Evolutionary conservation across 2,797 vertebrate genomes (phyloP).

Genomic region (Onychomys arenicola): DNA sequence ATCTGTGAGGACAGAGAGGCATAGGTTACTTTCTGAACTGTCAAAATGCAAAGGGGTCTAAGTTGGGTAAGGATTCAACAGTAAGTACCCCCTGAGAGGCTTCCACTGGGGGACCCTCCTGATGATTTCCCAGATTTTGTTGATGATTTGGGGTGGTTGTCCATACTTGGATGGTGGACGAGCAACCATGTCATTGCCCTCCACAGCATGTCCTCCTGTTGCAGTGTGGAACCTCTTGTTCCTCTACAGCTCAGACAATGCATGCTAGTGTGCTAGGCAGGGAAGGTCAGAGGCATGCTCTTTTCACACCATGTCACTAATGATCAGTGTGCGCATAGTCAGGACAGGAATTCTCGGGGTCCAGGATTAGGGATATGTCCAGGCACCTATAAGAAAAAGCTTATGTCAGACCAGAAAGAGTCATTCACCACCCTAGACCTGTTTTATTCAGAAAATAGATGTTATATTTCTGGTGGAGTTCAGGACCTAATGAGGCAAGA

Average conservation of each 20-base stretch:
- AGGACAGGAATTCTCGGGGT: not conserved
- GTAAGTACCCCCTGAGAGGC: not conserved
- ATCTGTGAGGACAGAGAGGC: not conserved
- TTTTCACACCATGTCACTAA: too few species aligned
- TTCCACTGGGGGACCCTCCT: fast-evolving
- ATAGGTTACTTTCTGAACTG: not conserved
- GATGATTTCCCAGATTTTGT: not conserved
- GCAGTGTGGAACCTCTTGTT: too few species aligned
- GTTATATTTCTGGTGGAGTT: too few species aligned
- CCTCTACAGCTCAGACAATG: not conserved
- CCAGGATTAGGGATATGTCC: too few species aligned
- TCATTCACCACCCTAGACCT: too few species aligned
- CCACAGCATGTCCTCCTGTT: not conserved
- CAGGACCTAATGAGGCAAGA: too few species aligned
- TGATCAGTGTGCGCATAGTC: not conserved
- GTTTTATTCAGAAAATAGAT: too few species aligned
- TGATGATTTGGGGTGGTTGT: not conserved
- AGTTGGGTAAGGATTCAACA: too few species aligned
- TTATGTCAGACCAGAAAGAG: too few species aligned
- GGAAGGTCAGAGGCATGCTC: not conserved
- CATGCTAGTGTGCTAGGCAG: not conserved
- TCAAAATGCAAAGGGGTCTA: not conserved
- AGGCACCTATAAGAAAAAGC: not conserved
- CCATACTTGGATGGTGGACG: too few species aligned
- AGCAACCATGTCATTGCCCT: too few species aligned